Evolutionary conservation across 2,113 vertebrate species (phyloP).

Genomic region (Antechinus stuartii): DNA sequence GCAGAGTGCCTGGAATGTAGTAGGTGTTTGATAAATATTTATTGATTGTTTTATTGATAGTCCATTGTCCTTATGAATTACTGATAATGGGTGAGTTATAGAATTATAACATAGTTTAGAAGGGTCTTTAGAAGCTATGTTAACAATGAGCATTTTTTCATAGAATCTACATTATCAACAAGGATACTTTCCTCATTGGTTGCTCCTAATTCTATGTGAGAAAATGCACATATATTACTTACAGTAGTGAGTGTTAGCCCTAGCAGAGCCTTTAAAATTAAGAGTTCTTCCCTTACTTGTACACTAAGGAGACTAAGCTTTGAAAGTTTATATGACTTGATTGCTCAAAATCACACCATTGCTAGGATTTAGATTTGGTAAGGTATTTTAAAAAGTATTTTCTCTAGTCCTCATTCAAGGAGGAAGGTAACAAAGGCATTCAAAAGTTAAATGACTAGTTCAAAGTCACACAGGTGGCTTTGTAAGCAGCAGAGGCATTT

Average conservation of each 20-base stretch:
- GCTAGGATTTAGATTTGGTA: not conserved
- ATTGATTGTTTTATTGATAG: not conserved
- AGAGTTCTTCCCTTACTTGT: not conserved
- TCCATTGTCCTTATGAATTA: not conserved
- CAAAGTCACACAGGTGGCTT: not conserved
- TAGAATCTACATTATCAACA: not conserved
- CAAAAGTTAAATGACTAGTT: not conserved
- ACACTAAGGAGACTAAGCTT: not conserved
- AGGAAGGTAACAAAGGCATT: not conserved
- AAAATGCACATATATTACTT: not conserved
- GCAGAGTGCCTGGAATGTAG: not conserved
- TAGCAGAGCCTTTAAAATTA: not conserved
- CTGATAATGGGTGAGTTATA: not conserved
- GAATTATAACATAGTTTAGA: not conserved
- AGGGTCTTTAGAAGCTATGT: not conserved
- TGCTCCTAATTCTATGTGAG: not conserved
- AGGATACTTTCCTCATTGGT: not conserved
- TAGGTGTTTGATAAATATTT: not conserved
- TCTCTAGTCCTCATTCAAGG: not conserved
- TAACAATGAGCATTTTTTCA: not conserved
- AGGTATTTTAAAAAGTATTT: not conserved
- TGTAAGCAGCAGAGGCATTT: not conserved
- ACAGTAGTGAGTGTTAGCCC: not conserved
- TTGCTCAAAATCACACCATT: not conserved
- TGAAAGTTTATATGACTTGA: not conserved